phyloP scores from a whole-genome alignment of 2,888 invertebrate species.

The Caenorhabditis imperialis region DNA sequence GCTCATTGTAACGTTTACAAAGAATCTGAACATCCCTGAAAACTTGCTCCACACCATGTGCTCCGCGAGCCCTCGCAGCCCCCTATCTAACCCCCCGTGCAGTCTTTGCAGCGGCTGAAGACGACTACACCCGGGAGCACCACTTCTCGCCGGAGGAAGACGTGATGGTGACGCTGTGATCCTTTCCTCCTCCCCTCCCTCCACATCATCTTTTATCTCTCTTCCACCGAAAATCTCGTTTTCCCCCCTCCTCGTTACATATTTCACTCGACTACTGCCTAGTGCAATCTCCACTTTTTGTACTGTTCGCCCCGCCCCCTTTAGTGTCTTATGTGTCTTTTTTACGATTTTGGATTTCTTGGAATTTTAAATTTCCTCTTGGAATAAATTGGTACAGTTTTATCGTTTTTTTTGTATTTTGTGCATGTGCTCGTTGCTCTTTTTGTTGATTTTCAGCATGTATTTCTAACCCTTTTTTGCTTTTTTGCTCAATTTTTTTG shows the following conservation, averaged over 20 bases:
- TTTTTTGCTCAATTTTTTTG: no score
- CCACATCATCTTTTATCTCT: not conserved
- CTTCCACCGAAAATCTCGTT: not conserved
- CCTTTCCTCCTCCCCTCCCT: not conserved
- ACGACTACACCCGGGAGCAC: conserved; percentile 36
- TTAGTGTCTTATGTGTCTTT: not conserved
- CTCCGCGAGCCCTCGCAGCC: no score
- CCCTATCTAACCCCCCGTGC: conserved; percentile 11
- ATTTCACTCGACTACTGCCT: conserved; percentile 40
- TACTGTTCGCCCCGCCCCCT: not conserved
- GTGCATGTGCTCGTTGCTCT: no score
- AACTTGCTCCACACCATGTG: no score
- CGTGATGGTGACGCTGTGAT: conserved; percentile 36
- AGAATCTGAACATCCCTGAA: no score
- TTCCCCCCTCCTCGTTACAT: conserved; percentile 5
- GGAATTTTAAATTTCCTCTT: no score
- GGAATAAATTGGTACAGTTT: no score
- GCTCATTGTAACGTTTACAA: no score
- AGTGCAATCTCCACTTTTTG: conserved; percentile 22
- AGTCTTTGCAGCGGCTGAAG: conserved; percentile 36
- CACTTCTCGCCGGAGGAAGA: conserved; percentile 41
- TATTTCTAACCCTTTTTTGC: no score
- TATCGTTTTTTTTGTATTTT: no score
- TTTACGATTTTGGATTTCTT: no score
- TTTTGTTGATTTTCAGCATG: no score